Evolutionary conservation across 23 tunicate genomes (phyloP).

Genomic region (Styela clava): DNA sequence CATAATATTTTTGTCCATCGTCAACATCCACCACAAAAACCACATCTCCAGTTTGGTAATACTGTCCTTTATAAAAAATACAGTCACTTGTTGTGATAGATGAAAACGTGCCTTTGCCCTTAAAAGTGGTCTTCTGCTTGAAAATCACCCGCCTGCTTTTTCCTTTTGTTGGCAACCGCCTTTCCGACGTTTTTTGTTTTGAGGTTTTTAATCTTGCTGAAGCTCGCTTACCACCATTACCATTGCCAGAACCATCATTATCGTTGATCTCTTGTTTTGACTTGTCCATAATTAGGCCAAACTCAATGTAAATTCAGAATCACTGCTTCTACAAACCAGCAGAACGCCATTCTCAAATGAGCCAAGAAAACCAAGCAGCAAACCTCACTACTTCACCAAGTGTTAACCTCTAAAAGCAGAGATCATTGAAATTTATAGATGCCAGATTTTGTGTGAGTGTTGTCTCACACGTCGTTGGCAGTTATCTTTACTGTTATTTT

Average conservation of each 20-base stretch:
- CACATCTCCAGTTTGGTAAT: constrained; percentile 77
- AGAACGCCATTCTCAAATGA: too few relatives aligned
- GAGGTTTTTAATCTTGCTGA: constrained; percentile 14
- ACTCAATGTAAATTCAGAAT: too few relatives aligned
- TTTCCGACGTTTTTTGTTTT: constrained; percentile 20
- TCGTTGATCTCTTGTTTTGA: constrained; percentile 6
- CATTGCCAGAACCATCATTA: background rate
- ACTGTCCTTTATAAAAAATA: constrained; percentile 68
- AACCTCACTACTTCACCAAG: too few relatives aligned
- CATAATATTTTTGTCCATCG: constrained; percentile 61
- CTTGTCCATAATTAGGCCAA: too few relatives aligned
- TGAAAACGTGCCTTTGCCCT: constrained; percentile 14
- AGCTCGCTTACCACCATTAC: constrained; percentile 16
- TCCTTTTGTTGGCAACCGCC: constrained; percentile 51
- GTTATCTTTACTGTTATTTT: too few relatives aligned
- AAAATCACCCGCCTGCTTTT: constrained; percentile 54
- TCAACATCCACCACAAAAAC: constrained; percentile 71
- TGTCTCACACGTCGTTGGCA: too few relatives aligned
- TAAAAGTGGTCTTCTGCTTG: constrained; percentile 39
- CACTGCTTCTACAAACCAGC: too few relatives aligned
- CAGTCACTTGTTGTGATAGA: constrained; percentile 38
- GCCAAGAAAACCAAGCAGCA: too few relatives aligned
- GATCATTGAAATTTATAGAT: too few relatives aligned
- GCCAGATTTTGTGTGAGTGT: too few relatives aligned
- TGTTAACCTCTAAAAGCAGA: too few relatives aligned